A percentile compares a stretch with the other conserved stretches of the same genome.
Evolutionary conservation across 2,113 vertebrate species (phyloP).

Genomic region (Fukomys damarensis): DNA sequence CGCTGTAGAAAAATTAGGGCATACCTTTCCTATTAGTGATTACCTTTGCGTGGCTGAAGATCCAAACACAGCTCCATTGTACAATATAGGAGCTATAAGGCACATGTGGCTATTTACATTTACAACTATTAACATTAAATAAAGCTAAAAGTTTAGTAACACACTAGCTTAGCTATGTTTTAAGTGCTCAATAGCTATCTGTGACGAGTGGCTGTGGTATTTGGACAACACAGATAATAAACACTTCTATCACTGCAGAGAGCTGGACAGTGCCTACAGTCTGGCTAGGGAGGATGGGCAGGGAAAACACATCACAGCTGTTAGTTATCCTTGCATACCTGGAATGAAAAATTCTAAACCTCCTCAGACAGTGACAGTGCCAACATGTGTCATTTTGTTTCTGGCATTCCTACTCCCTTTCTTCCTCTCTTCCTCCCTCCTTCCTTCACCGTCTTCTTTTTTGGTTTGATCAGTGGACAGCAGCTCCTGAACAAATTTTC

Average conservation of each 20-base stretch:
- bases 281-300: background rate
- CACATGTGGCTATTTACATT: background rate
- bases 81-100: background rate
- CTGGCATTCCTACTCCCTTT: background rate
- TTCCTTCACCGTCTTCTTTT: background rate
- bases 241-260: background rate
- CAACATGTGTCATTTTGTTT: background rate
- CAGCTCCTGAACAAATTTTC: background rate
- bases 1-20: background rate
- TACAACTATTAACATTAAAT: background rate
- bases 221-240: background rate
- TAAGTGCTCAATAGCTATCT: background rate
- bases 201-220: background rate
- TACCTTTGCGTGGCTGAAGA: background rate
- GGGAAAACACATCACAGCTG: background rate
- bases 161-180: background rate
- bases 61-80: background rate
- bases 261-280: background rate
- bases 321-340: background rate
- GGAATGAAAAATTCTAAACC: background rate
- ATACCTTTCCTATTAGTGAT: background rate
- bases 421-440: background rate
- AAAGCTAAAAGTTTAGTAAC: background rate
- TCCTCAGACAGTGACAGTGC: background rate
- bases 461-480: background rate